Evolutionary conservation across 2,797 vertebrate genomes (phyloP), one percentile per base, ranked within the genome.

Genomic region (Falco peregrinus): DNA sequence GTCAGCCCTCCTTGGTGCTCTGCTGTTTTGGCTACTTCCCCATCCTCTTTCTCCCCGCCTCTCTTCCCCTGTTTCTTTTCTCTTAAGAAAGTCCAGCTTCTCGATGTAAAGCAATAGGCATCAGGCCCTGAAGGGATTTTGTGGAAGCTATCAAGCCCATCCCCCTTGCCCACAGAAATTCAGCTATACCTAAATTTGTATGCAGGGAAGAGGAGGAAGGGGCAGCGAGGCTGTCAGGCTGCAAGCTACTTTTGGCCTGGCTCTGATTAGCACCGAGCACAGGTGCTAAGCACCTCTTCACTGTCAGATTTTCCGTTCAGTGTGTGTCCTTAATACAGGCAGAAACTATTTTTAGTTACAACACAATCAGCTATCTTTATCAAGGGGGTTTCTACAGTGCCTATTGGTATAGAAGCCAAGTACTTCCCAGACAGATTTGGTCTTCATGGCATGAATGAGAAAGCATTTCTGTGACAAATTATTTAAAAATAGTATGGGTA

Each of bases 331-430:
- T 89, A 89, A 68, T 59, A 78, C 48, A 90, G 76, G 63, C 84
- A 94, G 87, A 65, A 91, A 48, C 69, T 97, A 96, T 95, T 94
- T 96, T 73, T 88, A 87, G 84, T 88, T 63, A 51, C 73, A 53
- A 83, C 89, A 96, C 65, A 91, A 96, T 94, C 89, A 89, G 79
- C 82, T 96, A 60, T 91, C 90, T 93, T 96, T 94, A 96, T 94
- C 89, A 35, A 80, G 79, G 89, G 37, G n/a, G 87, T 95, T 96
- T 95, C 94, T 96, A 22, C 47, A 51, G 75, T 75, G 65, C 39
- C 61, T 18, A 39, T 80, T 73, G 95, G 84, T 92, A 89, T 4
- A 59, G 76, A 54, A 91, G 94, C 93, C 94, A 95, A 95, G 50
- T 54, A 87, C 87, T 96, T 97, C 92, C 93, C 90, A 85, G 89